Evolutionary conservation across 2,113 vertebrate species (phyloP).

Genomic region (Eira barbara): DNA sequence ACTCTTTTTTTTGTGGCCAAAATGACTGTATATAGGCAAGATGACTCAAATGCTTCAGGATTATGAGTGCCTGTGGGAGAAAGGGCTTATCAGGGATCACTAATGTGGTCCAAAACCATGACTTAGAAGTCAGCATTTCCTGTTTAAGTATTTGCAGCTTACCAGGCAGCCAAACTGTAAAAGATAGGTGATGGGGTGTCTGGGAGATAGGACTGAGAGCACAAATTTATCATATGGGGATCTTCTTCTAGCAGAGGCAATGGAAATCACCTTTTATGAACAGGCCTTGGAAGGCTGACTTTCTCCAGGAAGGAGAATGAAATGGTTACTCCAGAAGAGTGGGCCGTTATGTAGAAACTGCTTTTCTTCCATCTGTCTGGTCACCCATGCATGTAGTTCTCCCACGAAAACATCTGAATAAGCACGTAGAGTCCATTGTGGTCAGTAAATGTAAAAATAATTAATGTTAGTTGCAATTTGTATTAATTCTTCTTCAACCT

Average conservation of each 20-base stretch:
- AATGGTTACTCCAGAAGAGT: background rate
- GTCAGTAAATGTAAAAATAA: constrained; percentile 23
- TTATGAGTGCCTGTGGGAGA: background rate
- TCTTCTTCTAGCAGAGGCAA: background rate
- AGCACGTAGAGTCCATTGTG: background rate
- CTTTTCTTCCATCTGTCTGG: background rate
- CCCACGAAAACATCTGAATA: background rate
- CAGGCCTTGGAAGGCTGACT: background rate
- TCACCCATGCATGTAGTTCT: background rate
- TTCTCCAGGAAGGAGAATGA: background rate
- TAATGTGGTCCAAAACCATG: background rate
- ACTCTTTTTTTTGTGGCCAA: background rate
- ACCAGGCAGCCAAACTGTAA: background rate
- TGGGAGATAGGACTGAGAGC: background rate
- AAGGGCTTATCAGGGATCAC: background rate
- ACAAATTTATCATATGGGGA: background rate
- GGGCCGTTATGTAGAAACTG: background rate
- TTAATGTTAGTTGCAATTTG: background rate
- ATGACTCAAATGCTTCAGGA: background rate
- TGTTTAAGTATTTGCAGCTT: background rate
- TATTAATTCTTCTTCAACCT: background rate
- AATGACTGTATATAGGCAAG: background rate
- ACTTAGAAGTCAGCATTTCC: background rate
- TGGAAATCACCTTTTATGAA: background rate
- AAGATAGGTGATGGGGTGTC: background rate